Evolutionary conservation across 2,888 invertebrate species (phyloP).

Genomic region (Baronia brevicornis): DNA sequence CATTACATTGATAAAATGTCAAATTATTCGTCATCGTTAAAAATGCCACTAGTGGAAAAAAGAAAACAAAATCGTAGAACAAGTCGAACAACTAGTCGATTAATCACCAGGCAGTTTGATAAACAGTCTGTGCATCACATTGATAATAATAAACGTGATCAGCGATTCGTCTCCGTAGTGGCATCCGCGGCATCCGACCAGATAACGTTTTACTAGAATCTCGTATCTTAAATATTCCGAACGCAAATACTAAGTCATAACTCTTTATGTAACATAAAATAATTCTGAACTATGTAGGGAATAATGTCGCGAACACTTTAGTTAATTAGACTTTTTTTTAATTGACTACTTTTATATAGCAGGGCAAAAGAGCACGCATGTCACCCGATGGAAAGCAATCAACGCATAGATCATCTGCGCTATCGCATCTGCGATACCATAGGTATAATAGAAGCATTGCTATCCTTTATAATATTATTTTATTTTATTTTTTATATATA

Average conservation of each 20-base stretch:
- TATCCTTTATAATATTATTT: slow-evolving; percentile 1
- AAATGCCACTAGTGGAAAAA: too few relatives aligned
- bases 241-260: slow-evolving; percentile 45
- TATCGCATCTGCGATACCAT: too few relatives aligned
- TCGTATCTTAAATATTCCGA: slow-evolving; percentile 45
- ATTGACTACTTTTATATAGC: too few relatives aligned
- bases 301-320: slow-evolving; percentile 1
- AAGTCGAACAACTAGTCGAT: slow-evolving; percentile 5
- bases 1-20: slow-evolving; percentile 5
- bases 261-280: slow-evolving; percentile 17
- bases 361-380: too few relatives aligned
- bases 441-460: slow-evolving; percentile 19
- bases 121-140: slow-evolving; percentile 23
- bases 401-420: too few relatives aligned
- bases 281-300: slow-evolving; percentile 19
- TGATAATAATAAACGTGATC: slow-evolving; percentile 31
- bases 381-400: too few relatives aligned
- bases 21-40: too few relatives aligned
- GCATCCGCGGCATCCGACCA: slow-evolving; percentile 35
- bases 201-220: slow-evolving; percentile 39
- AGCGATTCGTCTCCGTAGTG: slow-evolving; percentile 24
- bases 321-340: not conserved
- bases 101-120: slow-evolving; percentile 24
- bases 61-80: slow-evolving; percentile 1
- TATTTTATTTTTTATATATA: slow-evolving; percentile 1